These are phyloP conservation scores for Daphoenositta chrysoptera DNA, from an alignment of 2,113 vertebrate genomes.

Conservation along the genomic window DNA sequence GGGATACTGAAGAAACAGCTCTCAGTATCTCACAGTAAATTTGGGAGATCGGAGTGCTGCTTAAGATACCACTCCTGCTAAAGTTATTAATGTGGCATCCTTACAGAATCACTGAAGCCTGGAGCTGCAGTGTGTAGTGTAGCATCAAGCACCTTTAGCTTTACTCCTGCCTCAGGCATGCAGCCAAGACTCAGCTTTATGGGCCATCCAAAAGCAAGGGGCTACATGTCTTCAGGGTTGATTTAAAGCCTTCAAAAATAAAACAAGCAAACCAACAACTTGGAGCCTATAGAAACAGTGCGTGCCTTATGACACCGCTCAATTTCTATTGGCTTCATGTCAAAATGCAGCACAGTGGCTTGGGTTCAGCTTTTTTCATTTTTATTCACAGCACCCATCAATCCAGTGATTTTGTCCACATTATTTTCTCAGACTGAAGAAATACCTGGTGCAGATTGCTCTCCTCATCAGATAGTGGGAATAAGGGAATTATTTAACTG, in stretches of 20 bases:
- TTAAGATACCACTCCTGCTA: background rate
- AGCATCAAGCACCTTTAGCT: background rate
- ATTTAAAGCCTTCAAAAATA: background rate
- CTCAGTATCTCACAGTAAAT: background rate
- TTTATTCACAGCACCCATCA: background rate
- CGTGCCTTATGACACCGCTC: background rate
- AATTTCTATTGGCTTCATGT: background rate
- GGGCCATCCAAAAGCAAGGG: background rate
- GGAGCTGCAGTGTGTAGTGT: background rate
- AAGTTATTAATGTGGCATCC: background rate
- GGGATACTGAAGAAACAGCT: background rate
- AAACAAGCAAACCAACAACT: background rate
- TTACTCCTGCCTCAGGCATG: background rate
- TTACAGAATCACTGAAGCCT: background rate
- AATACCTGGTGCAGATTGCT: background rate
- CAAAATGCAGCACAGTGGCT: background rate
- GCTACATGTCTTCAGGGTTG: background rate
- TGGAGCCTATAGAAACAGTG: background rate
- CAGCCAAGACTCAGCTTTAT: background rate
- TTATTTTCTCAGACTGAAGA: background rate
- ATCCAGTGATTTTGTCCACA: background rate
- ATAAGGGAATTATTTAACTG: background rate
- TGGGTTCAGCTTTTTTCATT: background rate
- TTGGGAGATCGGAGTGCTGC: background rate
- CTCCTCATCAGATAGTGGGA: background rate